Evolutionary conservation across 23 tunicate species (phyloP), one percentile per base, ranked within the genome.

Genomic region (Corella eumyota): DNA sequence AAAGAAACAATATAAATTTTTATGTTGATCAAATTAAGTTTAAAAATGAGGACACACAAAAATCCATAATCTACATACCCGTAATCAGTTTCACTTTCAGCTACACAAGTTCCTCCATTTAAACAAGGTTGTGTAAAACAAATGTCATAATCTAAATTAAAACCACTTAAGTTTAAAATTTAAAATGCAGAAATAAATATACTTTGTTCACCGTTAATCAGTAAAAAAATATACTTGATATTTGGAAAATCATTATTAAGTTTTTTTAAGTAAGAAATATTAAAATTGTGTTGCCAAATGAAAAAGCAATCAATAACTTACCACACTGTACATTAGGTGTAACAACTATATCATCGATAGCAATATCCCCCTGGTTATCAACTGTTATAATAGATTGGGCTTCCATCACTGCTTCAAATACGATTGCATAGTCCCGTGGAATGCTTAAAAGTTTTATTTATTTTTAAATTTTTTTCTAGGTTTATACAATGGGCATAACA

Each of bases 331-430:
- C 63, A 62, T 75, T 57, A 5, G 66, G 59, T 35, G 26, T 40
- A 0, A 84, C 73, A 4, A 51, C 64, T 25, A 84, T 48, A 51
- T 84, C 94, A 69, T 84, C 94, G 44, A 84, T 69, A 25, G 94
- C 82, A n/a, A 84, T 67, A 61, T 84, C 94, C 4, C 94, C 94
- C 28, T 73, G 53, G 29, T 84, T 84, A 38, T 82, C 92, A 1
- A 62, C 76, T 34, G 69, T 73, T 22, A 84, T 61, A 13, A 63
- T 20, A 26, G 73, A 49, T 56, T 69, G 55, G 38, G 79, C 60
- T 23, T 58, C 27, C 64, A 64, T 67, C 44, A 67, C 48, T 0
- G 75, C 81, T 46, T 84, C 83, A 35, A 75, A 84, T 44, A 76
- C 71, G 19, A 75, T 20, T 22, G 54, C 69, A 45, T 69, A 84